phyloP scores from a whole-genome alignment of 2,888 invertebrate species.

The Caenorhabditis auriculariae region DNA sequence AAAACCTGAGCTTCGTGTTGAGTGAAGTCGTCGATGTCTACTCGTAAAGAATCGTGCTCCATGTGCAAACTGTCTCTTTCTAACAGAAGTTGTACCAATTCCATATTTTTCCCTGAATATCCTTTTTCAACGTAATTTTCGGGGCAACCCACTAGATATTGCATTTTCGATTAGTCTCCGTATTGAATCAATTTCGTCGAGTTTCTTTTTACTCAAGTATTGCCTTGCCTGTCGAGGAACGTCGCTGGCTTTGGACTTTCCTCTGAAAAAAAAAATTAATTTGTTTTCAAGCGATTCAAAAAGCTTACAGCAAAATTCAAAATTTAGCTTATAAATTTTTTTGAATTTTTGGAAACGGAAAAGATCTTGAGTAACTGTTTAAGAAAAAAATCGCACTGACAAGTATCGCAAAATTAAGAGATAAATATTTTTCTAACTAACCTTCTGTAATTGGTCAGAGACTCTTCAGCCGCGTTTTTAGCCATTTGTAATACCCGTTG shows the following conservation, averaged over 20 bases:
- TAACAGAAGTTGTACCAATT: slow-evolving; percentile 83
- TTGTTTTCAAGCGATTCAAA: no score
- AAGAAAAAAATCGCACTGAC: no score
- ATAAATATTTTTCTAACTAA: slow-evolving; percentile 5
- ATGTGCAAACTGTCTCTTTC: slow-evolving; percentile 92
- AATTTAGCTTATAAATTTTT: neutral
- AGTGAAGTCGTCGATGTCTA: slow-evolving; percentile 92
- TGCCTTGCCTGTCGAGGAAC: slow-evolving; percentile 40
- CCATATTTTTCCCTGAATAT: slow-evolving; percentile 77
- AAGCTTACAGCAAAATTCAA: no score
- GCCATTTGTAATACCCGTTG: slow-evolving; percentile 84
- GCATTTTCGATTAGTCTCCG: slow-evolving; percentile 25
- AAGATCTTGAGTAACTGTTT: no score
- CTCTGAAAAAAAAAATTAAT: slow-evolving; percentile 17
- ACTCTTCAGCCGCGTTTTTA: slow-evolving; percentile 86
- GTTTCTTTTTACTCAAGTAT: slow-evolving; percentile 28
- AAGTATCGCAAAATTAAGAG: no score
- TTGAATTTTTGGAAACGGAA: neutral
- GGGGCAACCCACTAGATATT: slow-evolving; percentile 25
- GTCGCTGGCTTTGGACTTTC: slow-evolving; percentile 35
- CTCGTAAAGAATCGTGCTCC: slow-evolving; percentile 95
- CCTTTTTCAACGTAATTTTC: neutral
- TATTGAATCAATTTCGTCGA: slow-evolving; percentile 19
- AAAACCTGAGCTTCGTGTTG: slow-evolving; percentile 59
- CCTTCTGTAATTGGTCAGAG: slow-evolving; percentile 72